These are phyloP conservation scores for Anolis sagrei DNA, from an alignment of 2,113 vertebrate genomes.

Conservation along the genomic window DNA sequence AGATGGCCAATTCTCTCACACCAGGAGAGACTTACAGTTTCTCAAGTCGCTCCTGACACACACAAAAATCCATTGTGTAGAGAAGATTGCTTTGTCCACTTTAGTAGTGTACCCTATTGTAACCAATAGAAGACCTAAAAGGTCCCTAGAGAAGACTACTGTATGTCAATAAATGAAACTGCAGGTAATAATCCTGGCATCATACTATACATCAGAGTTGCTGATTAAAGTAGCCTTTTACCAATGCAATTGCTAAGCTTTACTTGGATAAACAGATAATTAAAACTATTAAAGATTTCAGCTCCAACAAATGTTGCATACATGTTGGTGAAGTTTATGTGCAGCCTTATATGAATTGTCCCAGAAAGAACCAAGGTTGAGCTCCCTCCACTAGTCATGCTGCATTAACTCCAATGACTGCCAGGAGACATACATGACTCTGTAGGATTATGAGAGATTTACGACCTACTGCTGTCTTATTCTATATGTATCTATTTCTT, in stretches of 20 bases:
- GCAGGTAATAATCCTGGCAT: not conserved
- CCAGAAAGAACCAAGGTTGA: not conserved
- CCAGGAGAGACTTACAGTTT: too few species aligned
- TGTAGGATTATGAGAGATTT: not conserved
- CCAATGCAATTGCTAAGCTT: not conserved
- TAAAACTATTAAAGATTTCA: not conserved
- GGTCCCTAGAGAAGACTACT: too few species aligned
- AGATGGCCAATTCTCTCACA: too few species aligned
- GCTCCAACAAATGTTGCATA: not conserved
- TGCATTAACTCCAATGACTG: not conserved
- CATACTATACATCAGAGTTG: not conserved
- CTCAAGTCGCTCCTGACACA: too few species aligned
- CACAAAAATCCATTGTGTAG: too few species aligned
- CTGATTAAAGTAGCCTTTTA: conserved; percentile 3
- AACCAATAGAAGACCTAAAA: too few species aligned
- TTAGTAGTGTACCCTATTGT: not conserved
- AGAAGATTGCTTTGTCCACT: not conserved
- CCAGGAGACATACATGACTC: not conserved
- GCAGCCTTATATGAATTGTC: not conserved
- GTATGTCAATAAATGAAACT: too few species aligned
- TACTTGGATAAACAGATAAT: not conserved
- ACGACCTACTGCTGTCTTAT: not conserved
- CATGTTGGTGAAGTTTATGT: not conserved
- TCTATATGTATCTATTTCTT: not conserved
- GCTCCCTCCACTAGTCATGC: not conserved